phyloP scores from a whole-genome alignment of 2,888 invertebrate species.

The Exocentrus adspersus region DNA sequence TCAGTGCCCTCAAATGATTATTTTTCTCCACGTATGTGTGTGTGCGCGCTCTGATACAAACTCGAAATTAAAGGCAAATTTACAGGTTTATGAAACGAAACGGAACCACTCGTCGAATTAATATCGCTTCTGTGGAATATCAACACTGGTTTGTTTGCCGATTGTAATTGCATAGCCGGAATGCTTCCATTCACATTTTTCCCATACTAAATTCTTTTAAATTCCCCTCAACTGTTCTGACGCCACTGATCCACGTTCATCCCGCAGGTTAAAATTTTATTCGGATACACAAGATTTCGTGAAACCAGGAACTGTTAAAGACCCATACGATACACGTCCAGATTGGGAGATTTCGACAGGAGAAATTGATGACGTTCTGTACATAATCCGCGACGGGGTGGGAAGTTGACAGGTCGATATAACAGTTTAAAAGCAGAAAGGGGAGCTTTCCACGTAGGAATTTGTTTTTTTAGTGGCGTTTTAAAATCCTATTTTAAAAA shows the following conservation, averaged over 20 bases:
- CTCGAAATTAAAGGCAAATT: not conserved
- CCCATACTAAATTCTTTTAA: no score
- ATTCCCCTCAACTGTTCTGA: no score
- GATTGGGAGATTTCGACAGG: not conserved
- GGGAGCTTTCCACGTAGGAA: no score
- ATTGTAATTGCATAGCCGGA: no score
- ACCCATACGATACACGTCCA: not conserved
- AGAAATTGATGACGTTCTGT: not conserved
- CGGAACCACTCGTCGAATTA: not conserved
- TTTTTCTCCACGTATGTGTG: no score
- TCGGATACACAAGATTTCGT: not conserved
- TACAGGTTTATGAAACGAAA: not conserved
- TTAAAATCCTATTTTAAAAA: no score
- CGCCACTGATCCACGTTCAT: not conserved
- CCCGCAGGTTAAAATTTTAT: not conserved
- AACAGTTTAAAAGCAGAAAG: not conserved
- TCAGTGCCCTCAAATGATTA: not conserved
- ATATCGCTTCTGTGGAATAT: not conserved
- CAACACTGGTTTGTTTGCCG: not conserved
- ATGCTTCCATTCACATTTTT: no score
- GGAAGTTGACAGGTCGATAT: not conserved
- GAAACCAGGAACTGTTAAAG: not conserved
- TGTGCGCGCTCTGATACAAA: not conserved
- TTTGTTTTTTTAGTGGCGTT: no score
- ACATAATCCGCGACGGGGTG: not conserved